These are phyloP conservation scores for Bujurquina vittata DNA, from an alignment of 2,113 vertebrate species.

Conservation along the genomic window DNA sequence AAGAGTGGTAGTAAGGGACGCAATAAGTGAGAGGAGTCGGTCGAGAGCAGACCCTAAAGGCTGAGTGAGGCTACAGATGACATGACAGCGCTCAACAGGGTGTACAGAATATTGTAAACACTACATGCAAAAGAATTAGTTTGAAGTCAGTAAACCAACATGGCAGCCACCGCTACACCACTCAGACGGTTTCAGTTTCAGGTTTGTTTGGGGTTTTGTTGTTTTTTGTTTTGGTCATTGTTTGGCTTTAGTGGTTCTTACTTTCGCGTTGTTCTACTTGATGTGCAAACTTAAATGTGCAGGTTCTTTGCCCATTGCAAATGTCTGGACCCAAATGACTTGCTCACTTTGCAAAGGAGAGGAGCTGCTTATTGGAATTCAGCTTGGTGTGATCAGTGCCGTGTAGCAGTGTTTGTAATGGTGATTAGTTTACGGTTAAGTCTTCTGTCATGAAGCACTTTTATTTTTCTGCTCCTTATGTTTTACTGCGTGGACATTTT, in stretches of 20 bases:
- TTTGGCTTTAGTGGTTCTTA: not conserved
- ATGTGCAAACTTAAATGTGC: not conserved
- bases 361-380: constrained; percentile 20
- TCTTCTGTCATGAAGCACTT: not conserved
- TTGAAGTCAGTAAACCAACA: constrained; percentile 4
- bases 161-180: constrained; percentile 1
- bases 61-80: constrained; percentile 16
- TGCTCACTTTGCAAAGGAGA: not conserved
- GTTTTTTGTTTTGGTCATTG: not conserved
- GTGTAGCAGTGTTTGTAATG: constrained; percentile 30
- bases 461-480: not conserved
- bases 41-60: constrained; percentile 31
- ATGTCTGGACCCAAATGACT: not conserved
- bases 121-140: constrained; percentile 19
- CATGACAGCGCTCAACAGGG: not conserved
- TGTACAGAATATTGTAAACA: constrained; percentile 25
- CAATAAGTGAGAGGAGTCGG: not conserved
- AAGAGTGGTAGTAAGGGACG: constrained; percentile 30
- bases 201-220: not conserved
- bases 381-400: not conserved
- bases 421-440: not conserved
- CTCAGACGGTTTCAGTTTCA: not conserved
- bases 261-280: not conserved
- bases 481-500: not conserved
- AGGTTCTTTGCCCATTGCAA: not conserved